These are phyloP conservation scores for Montipora capitata DNA, from an alignment of 92 coral and sea anemone species.

Conservation along the genomic window DNA sequence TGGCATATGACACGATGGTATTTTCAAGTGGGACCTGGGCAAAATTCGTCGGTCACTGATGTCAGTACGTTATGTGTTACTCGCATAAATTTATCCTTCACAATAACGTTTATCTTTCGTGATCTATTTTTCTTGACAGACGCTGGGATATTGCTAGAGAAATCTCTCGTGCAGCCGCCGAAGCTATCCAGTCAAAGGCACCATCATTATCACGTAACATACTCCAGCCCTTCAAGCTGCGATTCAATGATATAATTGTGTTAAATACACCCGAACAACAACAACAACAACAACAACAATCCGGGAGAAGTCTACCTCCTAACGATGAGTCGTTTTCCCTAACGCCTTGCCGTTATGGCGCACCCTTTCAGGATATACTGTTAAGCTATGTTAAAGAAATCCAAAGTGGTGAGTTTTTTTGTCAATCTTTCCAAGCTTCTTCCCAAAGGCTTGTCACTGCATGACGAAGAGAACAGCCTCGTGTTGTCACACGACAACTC, in stretches of 20 bases:
- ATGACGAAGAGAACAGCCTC: slow-evolving; percentile 37
- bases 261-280: background rate
- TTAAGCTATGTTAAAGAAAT: slow-evolving; percentile 48
- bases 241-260: background rate
- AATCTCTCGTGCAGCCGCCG: background rate
- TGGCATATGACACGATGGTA: too few relatives aligned
- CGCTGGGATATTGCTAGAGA: background rate
- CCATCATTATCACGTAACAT: background rate
- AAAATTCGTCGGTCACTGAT: too few relatives aligned
- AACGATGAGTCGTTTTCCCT: background rate
- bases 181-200: background rate
- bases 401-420: slow-evolving; percentile 69
- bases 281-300: background rate
- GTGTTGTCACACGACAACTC: slow-evolving; percentile 64
- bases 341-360: slow-evolving; percentile 26
- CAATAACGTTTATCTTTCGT: too few relatives aligned
- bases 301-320: background rate
- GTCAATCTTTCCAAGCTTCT: slow-evolving; percentile 32
- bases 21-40: too few relatives aligned
- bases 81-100: too few relatives aligned
- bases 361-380: slow-evolving; percentile 56
- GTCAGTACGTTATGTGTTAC: too few relatives aligned
- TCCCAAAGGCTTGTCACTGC: slow-evolving; percentile 27
- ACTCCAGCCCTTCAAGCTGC: background rate
- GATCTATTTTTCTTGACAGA: too few relatives aligned